These are phyloP conservation scores for Tipula helvola DNA, from an alignment of 2,888 invertebrate genomes.

Conservation along the genomic window DNA sequence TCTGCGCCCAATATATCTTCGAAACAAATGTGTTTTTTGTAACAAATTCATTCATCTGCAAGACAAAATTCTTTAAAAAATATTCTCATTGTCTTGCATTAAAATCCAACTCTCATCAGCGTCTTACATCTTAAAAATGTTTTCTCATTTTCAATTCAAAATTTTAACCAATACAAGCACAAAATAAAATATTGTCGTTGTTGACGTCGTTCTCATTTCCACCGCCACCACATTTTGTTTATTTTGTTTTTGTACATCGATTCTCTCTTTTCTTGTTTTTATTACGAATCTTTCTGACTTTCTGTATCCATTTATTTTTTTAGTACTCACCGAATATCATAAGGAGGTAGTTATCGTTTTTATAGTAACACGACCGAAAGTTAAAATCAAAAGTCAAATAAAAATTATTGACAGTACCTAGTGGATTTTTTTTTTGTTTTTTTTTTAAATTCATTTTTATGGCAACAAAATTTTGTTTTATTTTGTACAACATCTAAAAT, in stretches of 20 bases:
- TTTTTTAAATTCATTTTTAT: neutral
- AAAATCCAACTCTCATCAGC: neutral
- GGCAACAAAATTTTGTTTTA: neutral
- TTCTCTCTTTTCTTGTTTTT: neutral
- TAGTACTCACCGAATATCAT: neutral
- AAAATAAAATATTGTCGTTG: neutral
- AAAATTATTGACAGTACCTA: neutral
- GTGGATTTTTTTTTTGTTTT: neutral
- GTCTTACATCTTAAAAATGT: neutral
- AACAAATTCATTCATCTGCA: too few relatives aligned
- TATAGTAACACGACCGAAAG: neutral
- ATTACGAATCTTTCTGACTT: neutral
- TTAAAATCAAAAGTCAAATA: neutral
- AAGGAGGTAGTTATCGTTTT: neutral
- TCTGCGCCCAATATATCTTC: too few relatives aligned
- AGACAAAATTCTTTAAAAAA: too few relatives aligned
- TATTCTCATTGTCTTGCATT: neutral
- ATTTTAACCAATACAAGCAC: neutral
- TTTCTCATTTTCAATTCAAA: neutral
- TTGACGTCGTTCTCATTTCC: neutral
- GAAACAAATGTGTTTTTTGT: too few relatives aligned
- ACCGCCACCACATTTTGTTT: neutral
- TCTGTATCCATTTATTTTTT: neutral
- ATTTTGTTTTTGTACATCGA: neutral
- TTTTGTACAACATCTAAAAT: neutral